These are phyloP conservation scores for Carollia perspicillata DNA, from an alignment of 2,113 vertebrate species.

Conservation along the genomic window DNA sequence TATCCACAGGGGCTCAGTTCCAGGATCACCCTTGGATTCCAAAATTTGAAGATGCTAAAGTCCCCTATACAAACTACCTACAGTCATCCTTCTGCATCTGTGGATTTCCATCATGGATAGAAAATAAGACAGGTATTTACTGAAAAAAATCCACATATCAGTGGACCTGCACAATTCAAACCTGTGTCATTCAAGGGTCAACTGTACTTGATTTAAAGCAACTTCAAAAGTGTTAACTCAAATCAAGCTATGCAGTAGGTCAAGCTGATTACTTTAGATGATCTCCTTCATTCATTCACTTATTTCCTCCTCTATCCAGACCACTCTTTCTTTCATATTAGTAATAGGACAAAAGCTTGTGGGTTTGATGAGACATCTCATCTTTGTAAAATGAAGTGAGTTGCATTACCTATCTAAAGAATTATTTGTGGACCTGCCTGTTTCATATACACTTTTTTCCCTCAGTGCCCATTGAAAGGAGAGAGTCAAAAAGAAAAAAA, in stretches of 20 bases:
- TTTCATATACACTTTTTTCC: not conserved
- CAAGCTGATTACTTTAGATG: not conserved
- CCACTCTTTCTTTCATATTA: not conserved
- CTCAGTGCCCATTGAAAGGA: constrained; percentile 34
- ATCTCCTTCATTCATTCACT: not conserved
- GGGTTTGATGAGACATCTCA: not conserved
- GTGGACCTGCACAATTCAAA: not conserved
- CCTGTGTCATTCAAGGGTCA: not conserved
- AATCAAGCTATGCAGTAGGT: not conserved
- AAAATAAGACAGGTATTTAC: not conserved
- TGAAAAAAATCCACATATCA: not conserved
- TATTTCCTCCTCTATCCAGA: not conserved
- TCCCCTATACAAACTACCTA: not conserved
- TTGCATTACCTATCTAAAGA: not conserved
- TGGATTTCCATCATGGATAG: not conserved
- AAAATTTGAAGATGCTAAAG: not conserved
- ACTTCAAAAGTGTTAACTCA: not conserved
- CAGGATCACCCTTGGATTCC: not conserved
- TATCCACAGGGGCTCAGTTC: not conserved
- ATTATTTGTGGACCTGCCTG: not conserved
- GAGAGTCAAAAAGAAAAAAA: constrained; percentile 26
- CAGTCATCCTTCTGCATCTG: not conserved
- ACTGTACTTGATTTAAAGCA: not conserved
- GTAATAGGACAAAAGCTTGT: not conserved
- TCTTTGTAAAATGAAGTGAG: not conserved